These are phyloP conservation scores for Caloenas nicobarica DNA, from an alignment of 2,113 vertebrate genomes.

Conservation along the genomic window DNA sequence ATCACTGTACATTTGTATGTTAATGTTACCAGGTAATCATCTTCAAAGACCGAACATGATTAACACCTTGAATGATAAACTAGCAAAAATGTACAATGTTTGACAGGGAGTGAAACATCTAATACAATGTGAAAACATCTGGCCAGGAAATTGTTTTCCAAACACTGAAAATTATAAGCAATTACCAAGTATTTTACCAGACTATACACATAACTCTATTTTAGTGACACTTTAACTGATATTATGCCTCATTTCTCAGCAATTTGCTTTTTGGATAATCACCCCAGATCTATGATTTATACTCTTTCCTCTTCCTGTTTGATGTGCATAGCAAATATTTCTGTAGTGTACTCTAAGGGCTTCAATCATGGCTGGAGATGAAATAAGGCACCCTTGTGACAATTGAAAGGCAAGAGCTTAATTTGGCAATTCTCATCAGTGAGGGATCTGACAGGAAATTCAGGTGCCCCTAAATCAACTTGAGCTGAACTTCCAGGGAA, in stretches of 20 bases:
- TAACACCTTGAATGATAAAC: constrained; percentile 63
- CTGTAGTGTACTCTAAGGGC: constrained; percentile 25
- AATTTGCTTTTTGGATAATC: constrained; percentile 54
- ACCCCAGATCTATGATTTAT: constrained; percentile 17
- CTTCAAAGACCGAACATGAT: constrained; percentile 55
- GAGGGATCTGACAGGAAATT: not conserved
- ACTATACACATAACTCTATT: constrained; percentile 55
- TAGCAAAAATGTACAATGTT: constrained; percentile 42
- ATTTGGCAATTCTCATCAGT: constrained; percentile 36
- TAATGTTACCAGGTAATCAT: constrained; percentile 65
- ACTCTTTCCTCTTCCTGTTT: constrained; percentile 8
- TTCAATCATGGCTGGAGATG: constrained; percentile 49
- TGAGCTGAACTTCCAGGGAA: not conserved
- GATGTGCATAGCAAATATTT: constrained; percentile 42
- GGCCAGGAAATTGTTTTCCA: constrained; percentile 71
- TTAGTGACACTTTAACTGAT: constrained; percentile 56
- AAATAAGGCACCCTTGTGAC: not conserved
- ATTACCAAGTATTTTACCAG: constrained; percentile 70
- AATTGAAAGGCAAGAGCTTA: constrained; percentile 31
- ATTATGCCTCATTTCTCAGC: constrained; percentile 39
- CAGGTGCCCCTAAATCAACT: constrained; percentile 30
- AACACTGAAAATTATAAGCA: constrained; percentile 71
- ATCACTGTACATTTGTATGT: constrained; percentile 68
- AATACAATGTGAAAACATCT: constrained; percentile 62
- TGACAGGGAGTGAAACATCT: constrained; percentile 39